Evolutionary conservation across 2,113 vertebrate genomes (phyloP).

Genomic region (Zosterops hypoxanthus): DNA sequence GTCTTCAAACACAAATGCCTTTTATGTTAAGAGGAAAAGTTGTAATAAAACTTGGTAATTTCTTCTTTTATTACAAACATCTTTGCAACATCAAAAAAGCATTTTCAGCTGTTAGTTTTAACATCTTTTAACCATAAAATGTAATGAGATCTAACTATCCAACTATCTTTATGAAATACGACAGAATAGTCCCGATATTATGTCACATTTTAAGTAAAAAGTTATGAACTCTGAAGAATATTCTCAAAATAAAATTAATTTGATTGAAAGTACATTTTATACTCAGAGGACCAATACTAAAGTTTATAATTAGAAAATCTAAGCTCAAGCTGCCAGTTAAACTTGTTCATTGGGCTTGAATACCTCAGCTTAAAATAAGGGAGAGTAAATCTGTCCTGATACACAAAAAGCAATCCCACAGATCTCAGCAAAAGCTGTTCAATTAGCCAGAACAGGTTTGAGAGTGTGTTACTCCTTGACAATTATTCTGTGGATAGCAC

Average conservation of each 20-base stretch:
- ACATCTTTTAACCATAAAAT: background rate
- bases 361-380: background rate
- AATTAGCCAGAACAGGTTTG: background rate
- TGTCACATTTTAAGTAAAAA: background rate
- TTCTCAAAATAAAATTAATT: background rate
- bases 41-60: background rate
- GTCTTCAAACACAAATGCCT: background rate
- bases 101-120: background rate
- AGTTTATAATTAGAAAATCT: background rate
- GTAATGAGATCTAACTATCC: background rate
- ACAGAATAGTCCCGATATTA: background rate
- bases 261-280: background rate
- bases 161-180: background rate
- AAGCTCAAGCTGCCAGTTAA: background rate
- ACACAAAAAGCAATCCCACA: background rate
- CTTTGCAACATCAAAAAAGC: background rate
- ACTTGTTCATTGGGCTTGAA: background rate
- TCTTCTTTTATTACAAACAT: background rate
- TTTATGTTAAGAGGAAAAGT: background rate
- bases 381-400: background rate
- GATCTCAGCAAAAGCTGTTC: background rate
- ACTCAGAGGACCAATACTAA: background rate
- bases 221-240: background rate
- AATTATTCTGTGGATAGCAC: background rate
- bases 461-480: background rate